A percentile compares a stretch with the other conserved stretches of the same genome.
Evolutionary conservation across 2,113 vertebrate species (phyloP).

Genomic region (Laticauda colubrina): DNA sequence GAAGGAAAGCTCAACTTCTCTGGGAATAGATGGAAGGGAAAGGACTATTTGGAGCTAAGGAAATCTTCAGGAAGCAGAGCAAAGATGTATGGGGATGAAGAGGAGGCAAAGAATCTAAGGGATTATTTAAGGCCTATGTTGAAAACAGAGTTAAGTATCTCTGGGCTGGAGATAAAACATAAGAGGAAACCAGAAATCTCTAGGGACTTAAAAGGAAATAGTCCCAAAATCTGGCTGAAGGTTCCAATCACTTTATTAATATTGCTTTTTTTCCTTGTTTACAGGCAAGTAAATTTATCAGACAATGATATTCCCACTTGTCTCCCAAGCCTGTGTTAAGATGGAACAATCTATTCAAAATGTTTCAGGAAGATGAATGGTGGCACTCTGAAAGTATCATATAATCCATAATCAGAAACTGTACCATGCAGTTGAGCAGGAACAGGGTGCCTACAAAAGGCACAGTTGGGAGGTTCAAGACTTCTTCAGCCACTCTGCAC

Average conservation of each 20-base stretch:
- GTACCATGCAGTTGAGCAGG: neutral
- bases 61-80: neutral
- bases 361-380: neutral
- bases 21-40: neutral
- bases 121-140: neutral
- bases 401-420: neutral
- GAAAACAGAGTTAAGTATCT: neutral
- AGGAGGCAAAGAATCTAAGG: neutral
- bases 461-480: neutral
- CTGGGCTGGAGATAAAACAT: neutral
- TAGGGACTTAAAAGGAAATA: neutral
- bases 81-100: neutral
- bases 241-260: neutral
- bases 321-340: neutral
- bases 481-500: neutral
- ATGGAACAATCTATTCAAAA: neutral
- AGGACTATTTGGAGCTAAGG: neutral
- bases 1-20: neutral
- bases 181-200: neutral
- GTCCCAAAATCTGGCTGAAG: neutral
- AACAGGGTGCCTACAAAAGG: neutral
- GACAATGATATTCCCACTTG: neutral
- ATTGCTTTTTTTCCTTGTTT: neutral
- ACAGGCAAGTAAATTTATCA: neutral
- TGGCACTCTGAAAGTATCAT: neutral